Conservation (phyloP, 2,888 invertebrate genomes). For the Dendrolimus houi region DNA sequence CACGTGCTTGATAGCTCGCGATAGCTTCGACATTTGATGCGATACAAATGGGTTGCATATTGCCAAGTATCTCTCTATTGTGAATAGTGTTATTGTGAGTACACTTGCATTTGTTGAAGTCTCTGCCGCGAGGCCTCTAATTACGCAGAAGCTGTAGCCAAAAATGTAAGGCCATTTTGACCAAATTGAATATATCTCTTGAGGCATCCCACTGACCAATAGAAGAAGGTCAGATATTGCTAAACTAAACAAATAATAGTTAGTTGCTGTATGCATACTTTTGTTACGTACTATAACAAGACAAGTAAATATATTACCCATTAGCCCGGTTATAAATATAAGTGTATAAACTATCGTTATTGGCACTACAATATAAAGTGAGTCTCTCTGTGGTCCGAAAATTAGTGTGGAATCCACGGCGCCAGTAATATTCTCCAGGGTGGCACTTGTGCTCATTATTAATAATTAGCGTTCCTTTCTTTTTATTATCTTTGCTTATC, state of each 20-base stretch:
- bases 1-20: constrained; percentile 89
- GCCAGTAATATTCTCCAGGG: constrained; percentile 16
- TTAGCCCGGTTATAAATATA: constrained; percentile 87
- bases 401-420: constrained; percentile 40
- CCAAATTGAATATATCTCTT: constrained; percentile 88
- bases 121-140: constrained; percentile 87
- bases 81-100: constrained; percentile 88
- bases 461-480: not conserved
- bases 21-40: constrained; percentile 91
- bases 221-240: constrained; percentile 89
- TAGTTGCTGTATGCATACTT: constrained; percentile 89
- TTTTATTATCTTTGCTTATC: not conserved
- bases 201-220: constrained; percentile 86
- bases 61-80: constrained; percentile 82
- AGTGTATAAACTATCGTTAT: constrained; percentile 84
- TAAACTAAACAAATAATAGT: constrained; percentile 89
- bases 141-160: constrained; percentile 86
- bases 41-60: constrained; percentile 79
- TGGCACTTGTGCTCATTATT: constrained; percentile 10
- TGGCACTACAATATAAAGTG: constrained; percentile 80
- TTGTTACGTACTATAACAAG: constrained; percentile 88
- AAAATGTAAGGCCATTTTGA: constrained; percentile 86
- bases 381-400: constrained; percentile 69
- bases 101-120: constrained; percentile 87
- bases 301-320: constrained; percentile 91